phyloP scores from a whole-genome alignment of 2,888 invertebrate genomes.

The Phaonia tiefii region DNA sequence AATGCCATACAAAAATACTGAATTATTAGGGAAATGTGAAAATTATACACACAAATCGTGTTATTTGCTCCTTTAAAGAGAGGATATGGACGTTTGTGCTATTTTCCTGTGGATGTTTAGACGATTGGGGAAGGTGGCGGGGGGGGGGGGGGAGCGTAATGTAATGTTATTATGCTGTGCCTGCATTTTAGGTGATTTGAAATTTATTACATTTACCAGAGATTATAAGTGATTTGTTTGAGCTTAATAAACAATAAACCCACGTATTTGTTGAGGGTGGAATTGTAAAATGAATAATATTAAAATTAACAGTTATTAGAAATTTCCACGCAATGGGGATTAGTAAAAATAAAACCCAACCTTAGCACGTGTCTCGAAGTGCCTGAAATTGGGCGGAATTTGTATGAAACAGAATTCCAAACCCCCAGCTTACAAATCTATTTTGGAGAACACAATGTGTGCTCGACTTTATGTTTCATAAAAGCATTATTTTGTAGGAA shows the following conservation, averaged over 20 bases:
- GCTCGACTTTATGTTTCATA: no score
- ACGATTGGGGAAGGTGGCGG: conserved; percentile 12
- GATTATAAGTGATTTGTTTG: conserved; percentile 49
- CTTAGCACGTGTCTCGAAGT: no score
- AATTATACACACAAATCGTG: conserved; percentile 46
- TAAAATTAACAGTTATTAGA: not conserved
- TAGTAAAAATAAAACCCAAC: no score
- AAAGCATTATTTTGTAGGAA: no score
- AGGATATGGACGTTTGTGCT: conserved; percentile 9
- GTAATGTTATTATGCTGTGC: conserved; percentile 34
- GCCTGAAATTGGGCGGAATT: no score
- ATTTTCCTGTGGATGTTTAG: conserved; percentile 3
- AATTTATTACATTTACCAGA: conserved; percentile 33
- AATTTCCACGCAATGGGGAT: no score
- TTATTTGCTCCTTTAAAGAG: conserved; percentile 13
- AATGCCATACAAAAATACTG: conserved; percentile 2
- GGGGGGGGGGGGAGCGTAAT: no score
- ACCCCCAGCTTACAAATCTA: no score
- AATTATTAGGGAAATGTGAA: conserved; percentile 30
- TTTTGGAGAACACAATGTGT: no score
- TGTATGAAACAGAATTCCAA: no score
- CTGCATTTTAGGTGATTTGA: not conserved
- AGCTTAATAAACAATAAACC: conserved; percentile 6
- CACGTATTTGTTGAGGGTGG: not conserved
- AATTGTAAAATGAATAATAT: not conserved